Evolutionary conservation across 35 echinoderm and acorn worm species (phyloP).

Genomic region (Apostichopus californicus): DNA sequence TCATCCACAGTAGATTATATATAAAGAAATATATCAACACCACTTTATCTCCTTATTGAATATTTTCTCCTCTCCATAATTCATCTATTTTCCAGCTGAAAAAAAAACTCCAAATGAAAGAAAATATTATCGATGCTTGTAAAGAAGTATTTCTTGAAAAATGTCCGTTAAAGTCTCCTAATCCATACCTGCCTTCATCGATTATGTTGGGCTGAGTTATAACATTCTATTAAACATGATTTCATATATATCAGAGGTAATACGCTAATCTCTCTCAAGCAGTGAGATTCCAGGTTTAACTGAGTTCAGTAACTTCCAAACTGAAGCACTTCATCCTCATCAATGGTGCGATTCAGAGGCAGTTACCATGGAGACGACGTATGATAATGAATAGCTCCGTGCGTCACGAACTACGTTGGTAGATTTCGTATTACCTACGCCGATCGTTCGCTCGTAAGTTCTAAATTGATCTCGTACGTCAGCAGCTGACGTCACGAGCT

Average conservation of each 20-base stretch:
- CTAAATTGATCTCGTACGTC: slow-evolving; percentile 47
- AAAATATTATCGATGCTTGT: too few relatives aligned
- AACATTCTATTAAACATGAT: neutral
- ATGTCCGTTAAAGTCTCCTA: too few relatives aligned
- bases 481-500: slow-evolving; percentile 35
- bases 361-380: slow-evolving; percentile 1
- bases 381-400: slow-evolving; percentile 7
- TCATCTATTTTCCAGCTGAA: too few relatives aligned
- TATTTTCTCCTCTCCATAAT: too few relatives aligned
- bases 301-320: neutral
- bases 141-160: too few relatives aligned
- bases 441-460: slow-evolving; percentile 40
- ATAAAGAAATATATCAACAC: too few relatives aligned
- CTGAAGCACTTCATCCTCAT: neutral
- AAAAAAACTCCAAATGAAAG: too few relatives aligned
- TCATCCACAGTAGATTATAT: too few relatives aligned
- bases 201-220: too few relatives aligned
- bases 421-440: slow-evolving; percentile 43
- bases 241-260: neutral
- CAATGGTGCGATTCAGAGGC: neutral
- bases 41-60: too few relatives aligned
- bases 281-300: neutral
- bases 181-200: too few relatives aligned
- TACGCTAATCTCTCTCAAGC: neutral
- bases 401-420: slow-evolving; percentile 9